Evolutionary conservation across 2,113 vertebrate genomes (phyloP).

Genomic region (Brachyhypopomus gauderio): DNA sequence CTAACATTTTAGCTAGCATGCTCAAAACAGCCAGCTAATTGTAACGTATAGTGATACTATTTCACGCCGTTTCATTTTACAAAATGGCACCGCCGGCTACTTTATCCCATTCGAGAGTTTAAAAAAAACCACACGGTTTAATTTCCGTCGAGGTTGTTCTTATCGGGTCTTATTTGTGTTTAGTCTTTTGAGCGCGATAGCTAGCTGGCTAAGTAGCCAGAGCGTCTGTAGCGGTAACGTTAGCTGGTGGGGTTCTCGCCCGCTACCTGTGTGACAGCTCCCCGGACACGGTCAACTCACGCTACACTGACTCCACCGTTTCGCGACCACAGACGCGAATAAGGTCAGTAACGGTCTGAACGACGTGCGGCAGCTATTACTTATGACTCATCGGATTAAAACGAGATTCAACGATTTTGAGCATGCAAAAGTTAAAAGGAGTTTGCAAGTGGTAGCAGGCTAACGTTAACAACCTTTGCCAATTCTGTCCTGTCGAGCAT

Average conservation of each 20-base stretch:
- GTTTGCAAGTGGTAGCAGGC: slow-evolving; percentile 9
- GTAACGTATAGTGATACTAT: background rate
- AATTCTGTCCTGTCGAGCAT: background rate
- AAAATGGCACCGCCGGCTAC: background rate
- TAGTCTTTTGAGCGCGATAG: slow-evolving; percentile 33
- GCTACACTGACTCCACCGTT: slow-evolving; percentile 23
- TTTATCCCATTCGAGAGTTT: background rate
- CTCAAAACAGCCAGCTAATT: slow-evolving; percentile 34
- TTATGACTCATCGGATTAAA: background rate
- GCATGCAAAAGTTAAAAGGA: background rate
- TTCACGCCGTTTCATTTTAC: background rate
- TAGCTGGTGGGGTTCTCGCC: slow-evolving; percentile 32
- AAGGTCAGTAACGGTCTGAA: slow-evolving; percentile 11
- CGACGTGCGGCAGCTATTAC: rapidly evolving
- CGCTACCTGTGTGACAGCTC: slow-evolving; percentile 46
- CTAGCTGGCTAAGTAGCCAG: slow-evolving; percentile 14
- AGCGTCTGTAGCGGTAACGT: background rate
- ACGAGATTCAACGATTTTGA: no score
- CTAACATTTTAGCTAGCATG: slow-evolving; percentile 31
- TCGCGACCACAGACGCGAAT: background rate
- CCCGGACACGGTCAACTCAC: slow-evolving; percentile 1
- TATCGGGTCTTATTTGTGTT: background rate
- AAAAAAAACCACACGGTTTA: background rate
- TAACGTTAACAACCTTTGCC: slow-evolving; percentile 18
- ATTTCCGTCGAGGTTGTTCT: background rate